Evolutionary conservation across 2,888 invertebrate genomes (phyloP).

Genomic region (Sarcophaga rosellei): DNA sequence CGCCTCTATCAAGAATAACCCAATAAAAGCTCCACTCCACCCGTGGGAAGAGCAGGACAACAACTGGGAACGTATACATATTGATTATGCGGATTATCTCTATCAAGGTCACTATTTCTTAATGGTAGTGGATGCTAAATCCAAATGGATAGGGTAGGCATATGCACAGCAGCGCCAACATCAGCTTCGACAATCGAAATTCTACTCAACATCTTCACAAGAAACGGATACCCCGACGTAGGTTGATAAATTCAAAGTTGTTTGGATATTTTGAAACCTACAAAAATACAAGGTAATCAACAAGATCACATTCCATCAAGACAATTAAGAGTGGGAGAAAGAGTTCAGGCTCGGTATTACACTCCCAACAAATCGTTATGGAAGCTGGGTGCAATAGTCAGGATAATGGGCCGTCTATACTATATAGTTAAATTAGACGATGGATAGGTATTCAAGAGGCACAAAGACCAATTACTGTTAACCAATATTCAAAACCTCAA

Average conservation of each 20-base stretch:
- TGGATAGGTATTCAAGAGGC: conserved; percentile 10
- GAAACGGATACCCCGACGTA: too few relatives aligned
- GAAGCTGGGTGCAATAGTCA: conserved; percentile 30
- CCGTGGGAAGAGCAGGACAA: too few relatives aligned
- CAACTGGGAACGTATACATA: too few relatives aligned
- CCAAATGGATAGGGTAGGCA: too few relatives aligned
- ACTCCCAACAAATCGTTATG: conserved; percentile 21
- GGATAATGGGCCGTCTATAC: conserved; percentile 35
- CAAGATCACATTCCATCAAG: conserved; percentile 4
- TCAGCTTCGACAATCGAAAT: too few relatives aligned
- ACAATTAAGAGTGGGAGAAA: conserved; percentile 37
- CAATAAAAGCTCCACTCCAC: too few relatives aligned
- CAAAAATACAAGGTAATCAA: neutral
- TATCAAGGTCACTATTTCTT: too few relatives aligned
- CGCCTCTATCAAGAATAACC: too few relatives aligned
- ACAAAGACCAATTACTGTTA: neutral
- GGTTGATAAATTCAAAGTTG: neutral
- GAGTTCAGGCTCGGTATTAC: conserved; percentile 42
- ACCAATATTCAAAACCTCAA: neutral
- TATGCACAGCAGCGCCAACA: too few relatives aligned
- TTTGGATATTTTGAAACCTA: neutral
- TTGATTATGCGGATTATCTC: neutral
- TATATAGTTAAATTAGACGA: conserved; percentile 3
- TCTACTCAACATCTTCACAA: too few relatives aligned
- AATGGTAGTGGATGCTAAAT: too few relatives aligned